Conservation (phyloP, 2,113 vertebrate genomes). For the Pristiophorus japonicus region DNA sequence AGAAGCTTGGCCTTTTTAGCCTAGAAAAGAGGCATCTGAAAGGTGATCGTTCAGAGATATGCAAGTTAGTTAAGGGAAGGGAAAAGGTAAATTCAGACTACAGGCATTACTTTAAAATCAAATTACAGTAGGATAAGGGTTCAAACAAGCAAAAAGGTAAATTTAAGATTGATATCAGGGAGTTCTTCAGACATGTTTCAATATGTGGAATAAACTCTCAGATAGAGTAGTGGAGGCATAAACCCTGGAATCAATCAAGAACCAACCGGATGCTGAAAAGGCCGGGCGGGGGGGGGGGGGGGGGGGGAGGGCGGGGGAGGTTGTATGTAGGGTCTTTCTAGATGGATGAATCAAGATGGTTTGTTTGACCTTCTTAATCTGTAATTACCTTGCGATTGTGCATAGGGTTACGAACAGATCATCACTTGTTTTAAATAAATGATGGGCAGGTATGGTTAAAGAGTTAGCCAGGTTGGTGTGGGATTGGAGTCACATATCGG, state of each 20-base stretch:
- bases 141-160: neutral
- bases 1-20: neutral
- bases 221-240: neutral
- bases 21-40: neutral
- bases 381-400: neutral
- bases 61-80: neutral
- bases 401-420: neutral
- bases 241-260: neutral
- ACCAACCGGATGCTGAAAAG: neutral
- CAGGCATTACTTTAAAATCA: neutral
- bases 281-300: no score
- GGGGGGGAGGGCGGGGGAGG: no score
- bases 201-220: neutral
- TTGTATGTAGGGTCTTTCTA: neutral
- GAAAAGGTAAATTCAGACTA: neutral
- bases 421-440: neutral
- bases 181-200: neutral
- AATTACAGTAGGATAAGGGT: neutral
- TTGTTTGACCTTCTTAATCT: neutral
- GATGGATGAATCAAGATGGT: neutral
- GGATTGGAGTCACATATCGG: neutral
- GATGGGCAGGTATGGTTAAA: neutral
- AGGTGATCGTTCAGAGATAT: neutral
- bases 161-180: neutral
- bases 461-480: neutral